Conservation (phyloP, 2,113 vertebrate species). For the Tetrao urogallus region DNA sequence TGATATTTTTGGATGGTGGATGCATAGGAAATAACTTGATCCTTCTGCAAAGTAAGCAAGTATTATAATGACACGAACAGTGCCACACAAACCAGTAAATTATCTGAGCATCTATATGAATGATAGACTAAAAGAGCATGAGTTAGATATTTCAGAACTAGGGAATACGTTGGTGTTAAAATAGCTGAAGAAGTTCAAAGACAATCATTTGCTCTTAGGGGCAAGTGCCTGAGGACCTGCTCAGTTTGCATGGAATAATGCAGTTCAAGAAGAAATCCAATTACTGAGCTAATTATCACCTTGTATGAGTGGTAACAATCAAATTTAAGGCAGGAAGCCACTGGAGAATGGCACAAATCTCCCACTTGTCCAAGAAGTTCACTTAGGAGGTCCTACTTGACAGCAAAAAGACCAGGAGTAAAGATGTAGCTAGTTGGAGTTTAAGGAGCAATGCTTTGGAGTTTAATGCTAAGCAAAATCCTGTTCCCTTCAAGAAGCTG, state of each 20-base stretch:
- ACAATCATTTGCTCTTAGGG: neutral
- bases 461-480: conserved; percentile 9
- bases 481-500: neutral
- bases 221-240: neutral
- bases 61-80: neutral
- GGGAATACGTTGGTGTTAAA: neutral
- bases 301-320: conserved; percentile 35
- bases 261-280: conserved; percentile 68
- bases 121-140: neutral
- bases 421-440: neutral
- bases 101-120: neutral
- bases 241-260: neutral
- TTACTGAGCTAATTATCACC: conserved; percentile 76
- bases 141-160: neutral
- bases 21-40: neutral
- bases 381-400: neutral
- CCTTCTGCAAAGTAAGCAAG: neutral
- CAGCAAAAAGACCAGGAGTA: neutral
- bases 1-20: neutral
- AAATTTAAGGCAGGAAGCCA: conserved; percentile 26
- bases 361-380: neutral
- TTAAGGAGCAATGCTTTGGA: neutral
- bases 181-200: neutral
- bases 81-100: neutral
- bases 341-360: conserved; percentile 42